Evolutionary conservation across 23 tunicate species (phyloP).

Genomic region (Phallusia fumigata): DNA sequence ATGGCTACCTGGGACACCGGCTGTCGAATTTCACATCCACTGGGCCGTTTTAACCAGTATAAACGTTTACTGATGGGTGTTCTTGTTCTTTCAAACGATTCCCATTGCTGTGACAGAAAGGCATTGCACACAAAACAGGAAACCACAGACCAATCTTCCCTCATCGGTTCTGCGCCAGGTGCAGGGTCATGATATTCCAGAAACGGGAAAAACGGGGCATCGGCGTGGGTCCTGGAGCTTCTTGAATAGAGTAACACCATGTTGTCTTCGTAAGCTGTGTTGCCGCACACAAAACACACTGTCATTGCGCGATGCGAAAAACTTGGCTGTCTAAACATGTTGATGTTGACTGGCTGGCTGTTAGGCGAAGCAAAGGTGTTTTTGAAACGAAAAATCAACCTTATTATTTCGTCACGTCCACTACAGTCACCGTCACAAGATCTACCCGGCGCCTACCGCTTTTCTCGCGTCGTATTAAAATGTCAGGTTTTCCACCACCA

Average conservation of each 20-base stretch:
- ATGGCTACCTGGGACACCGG: constrained; percentile 82
- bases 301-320: constrained; percentile 16
- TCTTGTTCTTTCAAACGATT: constrained; percentile 65
- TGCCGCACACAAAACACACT: constrained; percentile 96
- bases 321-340: constrained; percentile 3
- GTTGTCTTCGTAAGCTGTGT: constrained; percentile 49
- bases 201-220: constrained; percentile 86
- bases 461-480: too few species aligned
- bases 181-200: constrained; percentile 97
- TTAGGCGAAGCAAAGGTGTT: too few species aligned
- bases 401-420: too few species aligned
- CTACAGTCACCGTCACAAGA: too few species aligned
- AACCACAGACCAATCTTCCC: constrained; percentile 85
- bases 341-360: too few species aligned
- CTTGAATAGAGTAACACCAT: constrained; percentile 53
- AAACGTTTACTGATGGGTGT: constrained; percentile 88
- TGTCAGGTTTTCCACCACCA: too few species aligned
- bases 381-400: too few species aligned
- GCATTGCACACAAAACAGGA: constrained; percentile 73
- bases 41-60: constrained; percentile 96
- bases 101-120: constrained; percentile 90
- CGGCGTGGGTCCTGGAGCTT: constrained; percentile 31
- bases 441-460: too few species aligned
- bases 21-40: constrained; percentile 96
- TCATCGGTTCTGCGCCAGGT: constrained; percentile 92